Evolutionary conservation across 2,888 invertebrate species (phyloP), one percentile per base, ranked within the genome.

Genomic region (Ochlodes sylvanus): DNA sequence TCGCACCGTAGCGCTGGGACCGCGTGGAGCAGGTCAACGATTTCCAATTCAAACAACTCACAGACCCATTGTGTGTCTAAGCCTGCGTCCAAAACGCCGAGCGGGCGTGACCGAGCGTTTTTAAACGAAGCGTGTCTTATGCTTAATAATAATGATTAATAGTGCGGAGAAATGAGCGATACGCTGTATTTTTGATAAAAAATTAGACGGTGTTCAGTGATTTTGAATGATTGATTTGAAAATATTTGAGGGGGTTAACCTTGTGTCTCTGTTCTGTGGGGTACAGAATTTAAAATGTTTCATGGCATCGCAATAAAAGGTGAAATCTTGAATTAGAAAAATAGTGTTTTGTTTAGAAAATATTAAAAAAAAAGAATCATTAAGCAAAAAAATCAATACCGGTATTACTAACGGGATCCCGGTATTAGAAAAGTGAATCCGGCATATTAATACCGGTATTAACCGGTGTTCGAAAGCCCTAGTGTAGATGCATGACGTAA

Each of bases 71-170:
- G 54, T 54, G 50, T 50, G 47, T 47, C 60, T 61, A 61, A 47
- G 61, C 50, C 38, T 12, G 50, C 50, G 61, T 61, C 60, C 47
- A 61, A 61, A 47, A 10, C 21, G 17, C 15, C 19, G 17, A 34
- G 17, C 52, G 50, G 50, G 7, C 50, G 38, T 62, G 61, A 62
- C n/a, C 17, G 17, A 34, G 61, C 61, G 32, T 19, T 34, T 62
- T 38, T 50, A 38, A 62, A 62, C 50, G 61, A 62, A 62, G 61
- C 61, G 32, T 47, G 47, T 62, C 61, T 34, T 14, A 62, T 19
- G 54, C 54, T 32, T 4, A 50, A 52, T 62, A 50, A 62, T 62
- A 62, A 62, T 62, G 61, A 62, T 62, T 62, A 62, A 62, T 62
- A 52, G 38, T 62, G 42, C 6, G 6, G 54, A 32, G 54, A n/a